These are phyloP conservation scores for Latrodectus geometricus DNA, from an alignment of 1,140 invertebrate species.

Conservation along the genomic window DNA sequence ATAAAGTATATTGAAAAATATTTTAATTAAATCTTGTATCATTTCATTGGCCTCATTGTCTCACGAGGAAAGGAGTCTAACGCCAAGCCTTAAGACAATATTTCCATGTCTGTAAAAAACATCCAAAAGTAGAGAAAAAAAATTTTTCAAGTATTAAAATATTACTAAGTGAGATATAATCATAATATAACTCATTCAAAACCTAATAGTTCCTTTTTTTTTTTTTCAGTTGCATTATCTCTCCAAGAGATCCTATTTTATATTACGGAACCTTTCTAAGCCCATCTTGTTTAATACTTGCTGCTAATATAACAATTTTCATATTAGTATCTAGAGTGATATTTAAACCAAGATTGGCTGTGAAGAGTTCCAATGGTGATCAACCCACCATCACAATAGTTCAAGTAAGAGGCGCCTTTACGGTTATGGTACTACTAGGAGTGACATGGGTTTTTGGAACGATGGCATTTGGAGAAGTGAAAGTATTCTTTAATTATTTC, in stretches of 20 bases:
- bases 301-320: slow-evolving; percentile 71
- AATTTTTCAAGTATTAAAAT: too few relatives aligned
- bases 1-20: too few relatives aligned
- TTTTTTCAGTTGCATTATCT: slow-evolving; percentile 68
- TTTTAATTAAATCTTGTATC: too few relatives aligned
- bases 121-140: too few relatives aligned
- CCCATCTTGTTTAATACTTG: slow-evolving; percentile 71
- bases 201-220: too few relatives aligned
- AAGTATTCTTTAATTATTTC: slow-evolving; percentile 71
- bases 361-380: not conserved
- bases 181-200: too few relatives aligned
- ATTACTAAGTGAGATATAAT: too few relatives aligned
- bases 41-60: too few relatives aligned
- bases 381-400: slow-evolving; percentile 47
- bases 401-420: slow-evolving; percentile 72
- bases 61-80: too few relatives aligned
- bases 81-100: too few relatives aligned
- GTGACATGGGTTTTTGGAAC: slow-evolving; percentile 73
- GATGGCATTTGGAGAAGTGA: slow-evolving; percentile 70
- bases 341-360: slow-evolving; percentile 66
- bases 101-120: too few relatives aligned
- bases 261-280: slow-evolving; percentile 70
- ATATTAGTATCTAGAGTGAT: slow-evolving; percentile 71
- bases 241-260: slow-evolving; percentile 66
- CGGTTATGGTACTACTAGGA: slow-evolving; percentile 73